Conservation (phyloP, 2,113 vertebrate genomes). For the Nycticebus coucang region DNA sequence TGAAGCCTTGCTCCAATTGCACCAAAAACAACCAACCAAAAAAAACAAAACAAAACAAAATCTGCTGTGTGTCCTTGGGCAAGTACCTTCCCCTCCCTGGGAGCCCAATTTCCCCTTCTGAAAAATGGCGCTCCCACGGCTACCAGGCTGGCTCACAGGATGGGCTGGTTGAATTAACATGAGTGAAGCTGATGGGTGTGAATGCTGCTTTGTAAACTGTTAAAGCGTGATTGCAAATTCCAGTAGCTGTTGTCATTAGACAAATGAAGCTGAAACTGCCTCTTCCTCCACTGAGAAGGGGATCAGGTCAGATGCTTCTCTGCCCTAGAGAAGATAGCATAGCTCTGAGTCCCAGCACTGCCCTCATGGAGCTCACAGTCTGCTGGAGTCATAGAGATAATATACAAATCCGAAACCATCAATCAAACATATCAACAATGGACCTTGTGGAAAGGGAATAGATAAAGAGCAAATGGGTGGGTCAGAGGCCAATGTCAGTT, state of each 20-base stretch:
- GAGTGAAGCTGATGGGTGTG: slow-evolving; percentile 76
- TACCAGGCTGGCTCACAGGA: slow-evolving; percentile 57
- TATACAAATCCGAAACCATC: background rate
- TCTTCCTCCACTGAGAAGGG: background rate
- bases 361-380: background rate
- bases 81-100: background rate
- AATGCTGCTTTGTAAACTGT: slow-evolving; percentile 81
- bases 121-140: slow-evolving; percentile 6
- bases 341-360: background rate
- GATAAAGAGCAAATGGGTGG: background rate
- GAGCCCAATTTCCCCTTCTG: slow-evolving; percentile 27
- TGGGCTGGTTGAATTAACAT: slow-evolving; percentile 69
- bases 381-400: background rate
- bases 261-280: slow-evolving; percentile 63
- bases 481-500: background rate
- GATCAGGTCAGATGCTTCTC: background rate
- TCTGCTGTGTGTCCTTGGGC: background rate
- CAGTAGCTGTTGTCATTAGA: slow-evolving; percentile 78
- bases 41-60: background rate
- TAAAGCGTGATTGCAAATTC: slow-evolving; percentile 79
- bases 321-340: background rate
- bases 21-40: no score
- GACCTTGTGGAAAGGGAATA: background rate
- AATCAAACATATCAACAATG: background rate
- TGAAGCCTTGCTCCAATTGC: background rate